Conservation (phyloP, 2,797 vertebrate species). For the Tarsius wallacei region DNA sequence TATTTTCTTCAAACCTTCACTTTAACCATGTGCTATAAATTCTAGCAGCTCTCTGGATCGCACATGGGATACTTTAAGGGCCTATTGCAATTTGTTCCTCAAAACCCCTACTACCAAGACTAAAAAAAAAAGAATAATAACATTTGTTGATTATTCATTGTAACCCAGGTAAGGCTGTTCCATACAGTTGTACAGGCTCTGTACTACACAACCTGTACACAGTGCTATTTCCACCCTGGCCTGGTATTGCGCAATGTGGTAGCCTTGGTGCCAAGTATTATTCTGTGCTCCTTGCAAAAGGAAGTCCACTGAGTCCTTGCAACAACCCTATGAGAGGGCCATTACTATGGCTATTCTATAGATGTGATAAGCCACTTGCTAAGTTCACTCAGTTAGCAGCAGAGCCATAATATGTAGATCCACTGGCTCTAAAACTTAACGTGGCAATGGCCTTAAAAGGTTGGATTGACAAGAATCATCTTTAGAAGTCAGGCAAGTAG, state of each 20-base stretch:
- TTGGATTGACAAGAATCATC: background rate
- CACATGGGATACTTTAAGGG: background rate
- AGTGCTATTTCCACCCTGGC: too few relatives aligned
- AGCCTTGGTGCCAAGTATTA: background rate
- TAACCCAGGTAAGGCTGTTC: background rate
- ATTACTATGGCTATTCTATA: background rate
- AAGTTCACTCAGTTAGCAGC: background rate
- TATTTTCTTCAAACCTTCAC: background rate
- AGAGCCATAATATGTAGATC: background rate
- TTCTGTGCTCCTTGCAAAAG: constrained; percentile 3
- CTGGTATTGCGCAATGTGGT: too few relatives aligned
- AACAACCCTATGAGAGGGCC: background rate
- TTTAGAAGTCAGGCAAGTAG: background rate
- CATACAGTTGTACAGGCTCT: background rate
- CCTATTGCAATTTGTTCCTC: background rate
- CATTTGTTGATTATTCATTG: background rate
- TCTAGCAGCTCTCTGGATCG: background rate
- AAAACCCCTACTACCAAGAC: background rate
- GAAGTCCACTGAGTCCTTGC: background rate
- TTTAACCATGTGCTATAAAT: background rate
- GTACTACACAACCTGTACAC: background rate
- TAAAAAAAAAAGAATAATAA: background rate
- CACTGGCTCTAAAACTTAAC: background rate
- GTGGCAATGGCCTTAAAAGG: background rate
- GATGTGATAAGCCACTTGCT: background rate